phyloP scores from a whole-genome alignment of 92 coral and sea anemone species.

The Pocillopora meandrina region DNA sequence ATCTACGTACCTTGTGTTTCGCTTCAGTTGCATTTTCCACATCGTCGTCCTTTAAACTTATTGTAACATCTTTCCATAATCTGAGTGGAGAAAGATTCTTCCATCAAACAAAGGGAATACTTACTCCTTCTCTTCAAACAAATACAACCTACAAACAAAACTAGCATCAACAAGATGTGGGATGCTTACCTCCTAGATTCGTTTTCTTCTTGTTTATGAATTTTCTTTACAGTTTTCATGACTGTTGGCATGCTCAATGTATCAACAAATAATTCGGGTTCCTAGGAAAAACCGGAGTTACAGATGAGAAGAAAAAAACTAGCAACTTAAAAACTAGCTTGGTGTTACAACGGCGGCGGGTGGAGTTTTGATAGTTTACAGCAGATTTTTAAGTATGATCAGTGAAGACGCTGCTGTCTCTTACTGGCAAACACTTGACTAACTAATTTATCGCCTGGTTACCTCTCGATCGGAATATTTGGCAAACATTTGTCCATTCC shows the following conservation, averaged over 20 bases:
- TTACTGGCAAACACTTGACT: not conserved
- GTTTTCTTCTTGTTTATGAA: slow-evolving; percentile 82
- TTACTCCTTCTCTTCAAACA: not conserved
- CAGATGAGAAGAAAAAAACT: not conserved
- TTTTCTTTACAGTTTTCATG: slow-evolving; percentile 76
- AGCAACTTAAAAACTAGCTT: too few relatives aligned
- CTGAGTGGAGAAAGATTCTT: slow-evolving; percentile 32
- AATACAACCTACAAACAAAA: not conserved
- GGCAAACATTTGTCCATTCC: slow-evolving; percentile 95
- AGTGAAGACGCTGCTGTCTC: not conserved
- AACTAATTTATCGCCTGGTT: not conserved
- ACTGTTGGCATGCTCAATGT: slow-evolving; percentile 87
- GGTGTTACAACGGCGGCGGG: not conserved
- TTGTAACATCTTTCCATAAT: slow-evolving; percentile 94
- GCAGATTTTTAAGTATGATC: not conserved
- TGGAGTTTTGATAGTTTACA: not conserved
- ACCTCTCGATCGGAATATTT: slow-evolving; percentile 81
- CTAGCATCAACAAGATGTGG: not conserved
- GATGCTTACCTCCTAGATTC: slow-evolving; percentile 90
- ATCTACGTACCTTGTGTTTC: slow-evolving; percentile 78
- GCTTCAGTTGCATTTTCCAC: slow-evolving; percentile 90
- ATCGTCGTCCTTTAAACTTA: slow-evolving; percentile 73
- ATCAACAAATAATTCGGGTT: slow-evolving; percentile 85
- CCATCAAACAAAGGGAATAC: not conserved
- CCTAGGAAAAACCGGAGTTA: slow-evolving; percentile 43